Evolutionary conservation across 2,888 invertebrate genomes (phyloP), one percentile per base, ranked within the genome.

Genomic region (Theretra japonica): DNA sequence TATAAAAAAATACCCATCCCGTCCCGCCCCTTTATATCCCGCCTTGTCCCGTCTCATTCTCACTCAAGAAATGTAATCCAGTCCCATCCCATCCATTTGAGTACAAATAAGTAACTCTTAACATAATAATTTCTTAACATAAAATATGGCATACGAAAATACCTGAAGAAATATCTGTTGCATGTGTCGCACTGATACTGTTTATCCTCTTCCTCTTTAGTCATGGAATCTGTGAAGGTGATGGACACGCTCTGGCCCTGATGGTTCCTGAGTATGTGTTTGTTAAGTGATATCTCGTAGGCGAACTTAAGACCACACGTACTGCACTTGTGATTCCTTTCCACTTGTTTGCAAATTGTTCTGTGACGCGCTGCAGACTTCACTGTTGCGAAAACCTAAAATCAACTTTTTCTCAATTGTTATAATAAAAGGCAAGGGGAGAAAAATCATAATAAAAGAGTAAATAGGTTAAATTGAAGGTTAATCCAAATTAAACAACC

Each of bases 101-200:
- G n/a, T n/a, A n/a, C n/a, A n/a, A n/a, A n/a, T n/a, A n/a, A n/a
- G n/a, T n/a, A n/a, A n/a, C n/a, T n/a, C n/a, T n/a, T n/a, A n/a
- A n/a, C n/a, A n/a, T n/a, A n/a, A n/a, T n/a, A n/a, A n/a, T n/a
- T n/a, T n/a, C n/a, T n/a, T n/a, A n/a, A n/a, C 53, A 53, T 0
- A 19, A 53, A n/a, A n/a, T n/a, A n/a, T 15, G 19, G 5, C 53
- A 53, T 41, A 41, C 2, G 3, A 33, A 41, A 41, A 41, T 89
- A 94, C 88, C 95, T 91, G 78, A 93, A 94, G 82, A 96, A 97
- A 7, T 95, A 93, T 84, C 96, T 96, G 48, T 95, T 95, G 80
- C 97, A 97, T 6, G 95, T 95, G 48, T 95, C 94, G 83, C 96
- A 97, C 68, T 95, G 93, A 76, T 93, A 91, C 70, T 90, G 90